Evolutionary conservation across 2,888 invertebrate species (phyloP).

Genomic region (Tetranychus piercei): DNA sequence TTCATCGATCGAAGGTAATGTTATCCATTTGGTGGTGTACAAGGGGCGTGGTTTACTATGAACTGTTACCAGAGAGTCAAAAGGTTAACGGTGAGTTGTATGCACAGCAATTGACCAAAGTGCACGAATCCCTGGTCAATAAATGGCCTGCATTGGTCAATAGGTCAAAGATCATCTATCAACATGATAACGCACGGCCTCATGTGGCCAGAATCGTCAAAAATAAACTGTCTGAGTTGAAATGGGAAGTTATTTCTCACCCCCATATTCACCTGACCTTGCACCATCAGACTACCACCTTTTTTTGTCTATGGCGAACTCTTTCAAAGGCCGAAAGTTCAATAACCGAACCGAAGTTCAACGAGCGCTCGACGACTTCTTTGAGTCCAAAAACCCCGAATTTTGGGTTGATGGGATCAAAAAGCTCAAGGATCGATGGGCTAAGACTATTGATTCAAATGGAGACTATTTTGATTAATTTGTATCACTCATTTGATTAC

Average conservation of each 20-base stretch:
- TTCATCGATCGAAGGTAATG: conserved; percentile 22
- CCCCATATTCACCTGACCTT: conserved; percentile 25
- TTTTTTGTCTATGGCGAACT: neutral
- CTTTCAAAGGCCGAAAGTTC: neutral
- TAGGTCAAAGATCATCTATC: conserved; percentile 19
- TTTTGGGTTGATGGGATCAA: too few species aligned
- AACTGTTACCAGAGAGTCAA: conserved; percentile 19
- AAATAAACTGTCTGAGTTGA: conserved; percentile 15
- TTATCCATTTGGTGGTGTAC: conserved; percentile 23
- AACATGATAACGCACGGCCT: conserved; percentile 25
- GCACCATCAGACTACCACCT: conserved; percentile 22
- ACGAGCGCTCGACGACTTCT: too few species aligned
- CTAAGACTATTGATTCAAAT: too few species aligned
- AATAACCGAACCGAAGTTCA: too few species aligned
- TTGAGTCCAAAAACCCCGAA: too few species aligned
- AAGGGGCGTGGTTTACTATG: conserved; percentile 21
- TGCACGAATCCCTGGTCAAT: conserved; percentile 19
- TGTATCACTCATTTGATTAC: too few species aligned
- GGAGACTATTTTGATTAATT: too few species aligned
- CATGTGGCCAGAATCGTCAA: conserved; percentile 24
- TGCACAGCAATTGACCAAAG: conserved; percentile 22
- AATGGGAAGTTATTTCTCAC: conserved; percentile 24
- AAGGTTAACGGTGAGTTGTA: conserved; percentile 23
- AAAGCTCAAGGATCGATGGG: too few species aligned
- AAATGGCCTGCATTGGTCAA: conserved; percentile 18